A percentile compares a stretch with the other conserved stretches of the same genome.
These are phyloP conservation scores for Pseudopipra pipra DNA, from an alignment of 2,113 vertebrate species.

Conservation along the genomic window DNA sequence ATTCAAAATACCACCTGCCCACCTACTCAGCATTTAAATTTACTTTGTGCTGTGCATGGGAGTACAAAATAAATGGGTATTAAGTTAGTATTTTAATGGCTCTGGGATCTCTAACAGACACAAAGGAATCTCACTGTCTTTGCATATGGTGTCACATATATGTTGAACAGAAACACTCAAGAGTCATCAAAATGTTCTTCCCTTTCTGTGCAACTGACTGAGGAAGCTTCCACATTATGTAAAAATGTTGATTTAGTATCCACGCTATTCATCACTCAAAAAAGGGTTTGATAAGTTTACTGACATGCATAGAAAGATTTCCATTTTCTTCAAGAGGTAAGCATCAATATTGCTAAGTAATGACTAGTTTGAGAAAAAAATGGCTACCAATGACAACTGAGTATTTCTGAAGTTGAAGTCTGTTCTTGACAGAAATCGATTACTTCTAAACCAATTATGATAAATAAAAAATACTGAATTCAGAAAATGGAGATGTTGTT, in stretches of 20 bases:
- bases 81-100: background rate
- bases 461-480: background rate
- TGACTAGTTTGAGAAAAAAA: background rate
- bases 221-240: background rate
- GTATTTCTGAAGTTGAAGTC: background rate
- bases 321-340: background rate
- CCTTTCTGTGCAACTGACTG: background rate
- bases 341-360: background rate
- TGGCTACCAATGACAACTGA: background rate
- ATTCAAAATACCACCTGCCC: conserved; percentile 1
- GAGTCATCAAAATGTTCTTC: background rate
- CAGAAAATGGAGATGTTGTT: background rate
- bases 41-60: background rate
- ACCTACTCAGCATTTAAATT: background rate
- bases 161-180: background rate
- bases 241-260: background rate
- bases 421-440: background rate
- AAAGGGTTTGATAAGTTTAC: background rate
- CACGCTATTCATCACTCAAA: background rate
- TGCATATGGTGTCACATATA: background rate
- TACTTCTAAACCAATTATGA: background rate
- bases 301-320: background rate
- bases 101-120: background rate
- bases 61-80: background rate
- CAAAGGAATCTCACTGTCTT: background rate